These are phyloP conservation scores for Varanus komodoensis DNA, from an alignment of 2,113 vertebrate genomes.

Conservation along the genomic window DNA sequence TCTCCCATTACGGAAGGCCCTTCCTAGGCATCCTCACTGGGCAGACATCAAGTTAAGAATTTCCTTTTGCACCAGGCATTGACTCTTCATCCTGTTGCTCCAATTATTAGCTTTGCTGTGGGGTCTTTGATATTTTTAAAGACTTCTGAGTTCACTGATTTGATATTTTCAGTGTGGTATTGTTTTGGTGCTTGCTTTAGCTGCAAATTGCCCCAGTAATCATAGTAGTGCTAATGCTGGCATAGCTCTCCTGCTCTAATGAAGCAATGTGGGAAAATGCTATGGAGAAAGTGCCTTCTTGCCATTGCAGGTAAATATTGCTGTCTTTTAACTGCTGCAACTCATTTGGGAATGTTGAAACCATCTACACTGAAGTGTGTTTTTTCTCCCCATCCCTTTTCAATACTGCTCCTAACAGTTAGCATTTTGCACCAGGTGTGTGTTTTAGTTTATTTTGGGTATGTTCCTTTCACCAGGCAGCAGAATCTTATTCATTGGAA, in stretches of 20 bases:
- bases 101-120: no score
- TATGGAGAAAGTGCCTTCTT: neutral
- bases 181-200: no score
- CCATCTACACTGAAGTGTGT: neutral
- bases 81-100: no score
- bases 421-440: neutral
- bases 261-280: neutral
- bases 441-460: constrained; percentile 1
- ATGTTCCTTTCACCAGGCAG: constrained; percentile 78
- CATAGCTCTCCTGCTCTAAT: neutral
- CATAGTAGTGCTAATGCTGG: no score
- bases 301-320: neutral
- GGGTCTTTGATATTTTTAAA: no score
- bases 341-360: neutral
- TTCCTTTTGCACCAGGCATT: no score
- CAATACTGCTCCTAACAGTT: neutral
- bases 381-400: neutral
- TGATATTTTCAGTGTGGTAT: no score
- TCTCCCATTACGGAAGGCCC: no score
- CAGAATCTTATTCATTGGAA: constrained; percentile 87
- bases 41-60: no score
- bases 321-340: neutral
- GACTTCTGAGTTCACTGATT: no score
- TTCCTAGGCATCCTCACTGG: no score
- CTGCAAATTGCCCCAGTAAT: no score